These are phyloP conservation scores for Monarcha castaneiventris DNA, from an alignment of 2,113 vertebrate genomes.

Conservation along the genomic window DNA sequence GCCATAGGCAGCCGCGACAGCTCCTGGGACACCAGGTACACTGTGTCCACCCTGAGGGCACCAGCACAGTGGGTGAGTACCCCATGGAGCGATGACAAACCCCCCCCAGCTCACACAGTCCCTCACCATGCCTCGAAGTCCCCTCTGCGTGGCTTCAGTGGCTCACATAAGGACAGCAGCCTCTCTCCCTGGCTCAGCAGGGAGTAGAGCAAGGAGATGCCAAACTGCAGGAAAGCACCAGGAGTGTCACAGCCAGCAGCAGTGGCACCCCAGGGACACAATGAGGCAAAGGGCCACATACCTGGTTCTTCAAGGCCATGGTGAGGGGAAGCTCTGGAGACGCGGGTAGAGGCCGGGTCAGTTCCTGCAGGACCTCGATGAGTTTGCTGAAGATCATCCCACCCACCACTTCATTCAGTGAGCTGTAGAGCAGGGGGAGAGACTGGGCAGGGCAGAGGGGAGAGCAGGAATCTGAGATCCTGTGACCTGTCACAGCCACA, in stretches of 20 bases:
- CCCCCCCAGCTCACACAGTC: accelerated
- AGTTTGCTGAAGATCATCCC: constrained; percentile 84
- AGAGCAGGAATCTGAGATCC: neutral
- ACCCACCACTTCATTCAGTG: constrained; percentile 79
- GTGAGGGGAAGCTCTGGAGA: constrained; percentile 66
- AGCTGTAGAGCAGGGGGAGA: constrained; percentile 84
- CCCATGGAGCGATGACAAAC: accelerated
- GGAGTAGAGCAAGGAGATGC: constrained; percentile 90
- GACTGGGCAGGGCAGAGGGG: constrained; percentile 66
- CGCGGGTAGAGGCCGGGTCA: constrained; percentile 70
- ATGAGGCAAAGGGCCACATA: neutral
- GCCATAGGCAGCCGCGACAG: constrained; percentile 80
- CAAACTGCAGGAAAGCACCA: constrained; percentile 78
- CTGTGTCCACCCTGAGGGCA: constrained; percentile 81
- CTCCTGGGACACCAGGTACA: constrained; percentile 88
- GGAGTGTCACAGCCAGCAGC: accelerated
- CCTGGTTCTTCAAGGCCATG: constrained; percentile 90
- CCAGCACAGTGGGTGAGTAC: neutral
- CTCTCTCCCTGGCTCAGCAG: constrained; percentile 89
- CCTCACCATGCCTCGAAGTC: constrained; percentile 88
- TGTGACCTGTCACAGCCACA: neutral
- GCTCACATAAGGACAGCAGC: constrained; percentile 80
- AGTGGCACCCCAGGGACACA: neutral
- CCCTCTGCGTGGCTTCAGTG: constrained; percentile 75
- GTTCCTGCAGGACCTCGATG: constrained; percentile 79